A percentile compares a stretch with the other conserved stretches of the same genome.
Conservation (phyloP, 2,113 vertebrate species). For the Himantopus leucocephalus region DNA sequence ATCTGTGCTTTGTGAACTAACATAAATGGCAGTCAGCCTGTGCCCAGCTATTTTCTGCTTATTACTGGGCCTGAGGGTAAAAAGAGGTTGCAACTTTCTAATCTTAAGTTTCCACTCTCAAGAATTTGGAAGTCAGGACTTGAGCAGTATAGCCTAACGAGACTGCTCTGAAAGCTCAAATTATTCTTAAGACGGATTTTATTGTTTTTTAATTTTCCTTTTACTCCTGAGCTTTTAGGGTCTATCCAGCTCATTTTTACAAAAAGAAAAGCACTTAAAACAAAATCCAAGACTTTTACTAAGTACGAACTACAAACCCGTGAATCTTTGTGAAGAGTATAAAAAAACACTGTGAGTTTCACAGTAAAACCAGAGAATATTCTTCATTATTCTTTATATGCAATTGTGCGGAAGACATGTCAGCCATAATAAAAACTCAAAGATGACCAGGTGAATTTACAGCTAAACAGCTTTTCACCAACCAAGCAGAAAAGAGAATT, state of each 20-base stretch:
- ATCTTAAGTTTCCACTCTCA: background rate
- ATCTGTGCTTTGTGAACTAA: background rate
- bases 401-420: background rate
- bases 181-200: background rate
- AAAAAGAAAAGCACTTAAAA: background rate
- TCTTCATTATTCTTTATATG: background rate
- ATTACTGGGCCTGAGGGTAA: background rate
- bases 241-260: background rate
- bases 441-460: background rate
- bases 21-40: background rate
- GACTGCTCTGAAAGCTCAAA: background rate
- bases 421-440: background rate
- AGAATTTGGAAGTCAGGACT: background rate
- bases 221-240: background rate
- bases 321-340: background rate
- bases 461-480: background rate
- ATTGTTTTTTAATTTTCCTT: background rate
- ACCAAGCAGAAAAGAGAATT: background rate
- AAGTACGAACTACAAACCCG: background rate
- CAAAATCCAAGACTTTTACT: background rate
- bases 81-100: background rate
- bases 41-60: background rate
- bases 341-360: fast-evolving
- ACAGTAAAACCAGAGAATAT: background rate
- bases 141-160: background rate